Conservation (phyloP, 2,113 vertebrate species). For the Erinaceus europaeus region DNA sequence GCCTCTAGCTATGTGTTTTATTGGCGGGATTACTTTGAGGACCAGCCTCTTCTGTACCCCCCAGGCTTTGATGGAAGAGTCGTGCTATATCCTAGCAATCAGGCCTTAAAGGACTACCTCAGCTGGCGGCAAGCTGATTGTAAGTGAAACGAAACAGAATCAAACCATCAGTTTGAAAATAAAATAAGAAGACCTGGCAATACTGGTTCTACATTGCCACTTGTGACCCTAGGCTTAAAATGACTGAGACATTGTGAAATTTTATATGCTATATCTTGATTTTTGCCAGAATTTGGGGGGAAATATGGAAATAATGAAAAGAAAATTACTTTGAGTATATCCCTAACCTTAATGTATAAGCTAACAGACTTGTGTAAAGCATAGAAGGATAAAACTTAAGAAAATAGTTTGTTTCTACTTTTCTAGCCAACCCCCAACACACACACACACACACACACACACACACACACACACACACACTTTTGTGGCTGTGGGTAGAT, state of each 20-base stretch:
- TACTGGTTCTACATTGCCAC: no score
- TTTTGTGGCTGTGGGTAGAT: neutral
- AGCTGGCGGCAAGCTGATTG: conserved; percentile 99
- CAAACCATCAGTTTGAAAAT: neutral
- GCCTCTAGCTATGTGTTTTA: conserved; percentile 97
- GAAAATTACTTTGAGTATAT: conserved; percentile 1
- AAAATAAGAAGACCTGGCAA: no score
- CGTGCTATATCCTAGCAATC: conserved; percentile 94
- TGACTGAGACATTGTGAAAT: neutral
- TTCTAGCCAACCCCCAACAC: no score
- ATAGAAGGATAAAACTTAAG: neutral
- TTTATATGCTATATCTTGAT: neutral
- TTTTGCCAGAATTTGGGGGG: conserved; percentile 15
- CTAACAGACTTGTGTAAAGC: conserved; percentile 8
- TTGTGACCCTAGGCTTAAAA: neutral
- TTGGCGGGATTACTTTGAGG: conserved; percentile 95
- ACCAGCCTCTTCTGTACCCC: conserved; percentile 92
- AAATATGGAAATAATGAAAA: conserved; percentile 8
- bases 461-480: neutral
- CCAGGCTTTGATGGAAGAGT: conserved; percentile 97
- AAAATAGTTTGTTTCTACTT: neutral
- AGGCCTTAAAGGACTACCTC: conserved; percentile 94
- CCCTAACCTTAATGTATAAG: neutral
- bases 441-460: neutral
- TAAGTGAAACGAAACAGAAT: conserved; percentile 79